Evolutionary conservation across 2,113 vertebrate species (phyloP), one percentile per base, ranked within the genome.

Genomic region (Pheucticus melanocephalus): DNA sequence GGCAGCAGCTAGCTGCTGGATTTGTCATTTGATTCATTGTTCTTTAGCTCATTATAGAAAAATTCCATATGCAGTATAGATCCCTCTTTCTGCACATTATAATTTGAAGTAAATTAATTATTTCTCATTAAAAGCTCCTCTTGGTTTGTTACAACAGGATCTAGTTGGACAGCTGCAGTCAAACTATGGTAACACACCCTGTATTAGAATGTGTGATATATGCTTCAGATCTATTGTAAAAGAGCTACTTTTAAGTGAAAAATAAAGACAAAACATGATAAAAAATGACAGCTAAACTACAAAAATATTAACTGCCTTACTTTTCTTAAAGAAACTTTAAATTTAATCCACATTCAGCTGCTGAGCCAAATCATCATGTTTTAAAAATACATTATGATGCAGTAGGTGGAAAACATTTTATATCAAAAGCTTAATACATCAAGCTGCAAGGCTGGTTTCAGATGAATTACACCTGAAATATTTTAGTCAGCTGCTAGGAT

Each of bases 381-480:
- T 94, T 88, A 83, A 87, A 95, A 95, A 92, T 59, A 69, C 14
- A 50, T 68, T 87, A 47, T 65, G n/a, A 92, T 72, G 56, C 48
- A 77, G 28, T 94, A 75, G 45, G 54, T 69, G 54, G 59, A 94
- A 95, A 96, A 73, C 77, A 92, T 73, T 90, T 94, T 53, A 45
- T 80, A 91, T 88, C 88, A 93, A 84, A 94, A 87, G 7, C 11
- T 72, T 94, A 93, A 96, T 96, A 93, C 30, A 96, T 96, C 95
- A 96, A 56, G 33, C 33, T 81, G 51, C 17, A 78, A 71, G 10
- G 16, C 30, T 93, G 48, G 27, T 83, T 95, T 87, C 65, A 94
- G 83, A 97, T 94, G 86, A 93, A 96, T 96, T 97, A 82, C 77
- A 88, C 33, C 37, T 88, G 86, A 76, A 97, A 94, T 96, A 89